Percentiles rank a stretch among this genome's conserved stretches.
These are phyloP conservation scores for Brachionus rubens DNA, from an alignment of 1,140 invertebrate species.

Conservation along the genomic window DNA sequence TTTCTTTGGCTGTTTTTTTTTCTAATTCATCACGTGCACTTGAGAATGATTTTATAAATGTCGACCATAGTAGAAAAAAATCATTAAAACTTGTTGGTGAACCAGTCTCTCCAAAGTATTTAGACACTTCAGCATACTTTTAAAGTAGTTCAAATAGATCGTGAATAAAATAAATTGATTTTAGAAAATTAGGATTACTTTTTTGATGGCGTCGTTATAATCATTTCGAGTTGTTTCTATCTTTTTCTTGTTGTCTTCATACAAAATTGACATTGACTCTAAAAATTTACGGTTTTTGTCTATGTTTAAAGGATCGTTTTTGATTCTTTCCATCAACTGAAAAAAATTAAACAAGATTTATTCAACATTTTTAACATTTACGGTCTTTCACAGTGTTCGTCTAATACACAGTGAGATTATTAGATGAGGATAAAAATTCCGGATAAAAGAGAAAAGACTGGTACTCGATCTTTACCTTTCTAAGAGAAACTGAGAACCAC, in stretches of 20 bases:
- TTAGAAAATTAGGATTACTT: neutral
- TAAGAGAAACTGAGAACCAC: no score
- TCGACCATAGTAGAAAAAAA: constrained; percentile 20
- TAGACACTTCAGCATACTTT: constrained; percentile 7
- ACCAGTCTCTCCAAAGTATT: constrained; percentile 21
- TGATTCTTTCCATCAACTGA: constrained; percentile 7
- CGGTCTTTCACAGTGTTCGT: no score
- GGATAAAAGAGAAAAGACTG: no score
- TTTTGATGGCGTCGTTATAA: constrained; percentile 9
- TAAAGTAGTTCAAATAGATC: neutral
- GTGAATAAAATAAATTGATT: neutral
- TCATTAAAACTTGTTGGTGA: neutral
- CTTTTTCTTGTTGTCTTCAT: constrained; percentile 32
- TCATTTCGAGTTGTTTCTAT: neutral
- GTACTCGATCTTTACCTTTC: no score
- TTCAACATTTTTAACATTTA: no score
- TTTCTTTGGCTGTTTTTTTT: constrained; percentile 14
- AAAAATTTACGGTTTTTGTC: constrained; percentile 27
- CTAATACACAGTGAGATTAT: no score
- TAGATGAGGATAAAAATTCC: no score
- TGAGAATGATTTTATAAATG: constrained; percentile 30
- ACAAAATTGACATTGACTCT: neutral
- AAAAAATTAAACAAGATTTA: no score
- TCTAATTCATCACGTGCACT: neutral
- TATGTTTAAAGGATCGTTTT: constrained; percentile 12